Percentiles rank a stretch among this genome's conserved stretches.
Evolutionary conservation across 2,888 invertebrate genomes (phyloP).

Genomic region (Pachycephus smyrnensis): DNA sequence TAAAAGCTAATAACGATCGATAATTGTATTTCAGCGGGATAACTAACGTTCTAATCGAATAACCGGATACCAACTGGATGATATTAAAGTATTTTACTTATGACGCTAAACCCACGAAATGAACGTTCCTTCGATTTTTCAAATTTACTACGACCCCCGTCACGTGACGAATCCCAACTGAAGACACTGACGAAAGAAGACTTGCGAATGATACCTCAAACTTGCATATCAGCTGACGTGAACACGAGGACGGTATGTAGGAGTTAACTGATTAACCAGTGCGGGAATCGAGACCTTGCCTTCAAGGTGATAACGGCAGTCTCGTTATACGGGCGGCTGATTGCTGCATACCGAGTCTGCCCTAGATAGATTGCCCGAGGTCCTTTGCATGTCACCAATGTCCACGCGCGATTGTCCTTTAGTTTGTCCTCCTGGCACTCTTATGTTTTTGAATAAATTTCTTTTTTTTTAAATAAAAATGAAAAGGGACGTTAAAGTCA

Average conservation of each 20-base stretch:
- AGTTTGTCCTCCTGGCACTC: neutral
- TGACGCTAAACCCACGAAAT: neutral
- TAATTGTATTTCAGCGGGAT: slow-evolving; percentile 17
- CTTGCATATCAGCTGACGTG: neutral
- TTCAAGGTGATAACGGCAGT: slow-evolving; percentile 53
- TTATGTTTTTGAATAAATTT: neutral
- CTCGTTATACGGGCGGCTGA: slow-evolving; percentile 58
- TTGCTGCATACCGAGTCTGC: slow-evolving; percentile 45
- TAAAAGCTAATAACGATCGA: slow-evolving; percentile 55
- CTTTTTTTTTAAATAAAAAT: neutral
- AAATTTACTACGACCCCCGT: neutral
- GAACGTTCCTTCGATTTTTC: neutral
- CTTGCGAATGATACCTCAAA: neutral
- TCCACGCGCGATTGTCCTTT: neutral
- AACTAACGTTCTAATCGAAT: neutral
- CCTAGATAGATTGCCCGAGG: slow-evolving; percentile 57
- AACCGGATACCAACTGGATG: neutral
- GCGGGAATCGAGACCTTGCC: slow-evolving; percentile 54
- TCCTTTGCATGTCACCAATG: slow-evolving; percentile 15
- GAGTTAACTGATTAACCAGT: slow-evolving; percentile 24
- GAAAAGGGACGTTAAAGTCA: neutral
- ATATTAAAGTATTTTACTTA: neutral
- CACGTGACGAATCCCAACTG: neutral
- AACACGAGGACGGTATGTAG: neutral
- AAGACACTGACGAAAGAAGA: neutral